Conservation (phyloP, 2,888 invertebrate genomes). For the Opisthograptis luteolata region DNA sequence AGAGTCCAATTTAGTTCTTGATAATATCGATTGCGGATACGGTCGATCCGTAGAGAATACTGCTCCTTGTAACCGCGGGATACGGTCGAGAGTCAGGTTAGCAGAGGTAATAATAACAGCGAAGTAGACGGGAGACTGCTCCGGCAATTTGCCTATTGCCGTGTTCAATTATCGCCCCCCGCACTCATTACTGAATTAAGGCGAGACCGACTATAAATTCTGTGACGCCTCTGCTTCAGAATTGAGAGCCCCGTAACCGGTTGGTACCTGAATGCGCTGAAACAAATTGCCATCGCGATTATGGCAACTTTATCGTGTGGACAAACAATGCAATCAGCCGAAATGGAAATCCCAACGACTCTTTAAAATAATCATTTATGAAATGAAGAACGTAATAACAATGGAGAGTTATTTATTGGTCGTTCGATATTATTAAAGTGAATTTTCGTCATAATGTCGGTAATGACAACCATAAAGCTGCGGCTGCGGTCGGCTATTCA, state of each 20-base stretch:
- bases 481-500: conserved; percentile 45
- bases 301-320: background rate
- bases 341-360: conserved; percentile 1
- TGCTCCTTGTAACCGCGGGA: conserved; percentile 43
- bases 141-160: conserved; percentile 82
- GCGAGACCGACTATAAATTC: conserved; percentile 74
- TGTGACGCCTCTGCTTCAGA: conserved; percentile 73
- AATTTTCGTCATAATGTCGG: conserved; percentile 41
- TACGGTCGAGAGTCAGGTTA: conserved; percentile 50
- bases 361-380: conserved; percentile 14
- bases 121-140: conserved; percentile 61
- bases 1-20: conserved; percentile 65
- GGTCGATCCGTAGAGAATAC: conserved; percentile 41
- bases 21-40: conserved; percentile 50
- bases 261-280: conserved; percentile 53
- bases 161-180: conserved; percentile 83
- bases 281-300: conserved; percentile 30
- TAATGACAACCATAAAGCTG: conserved; percentile 59
- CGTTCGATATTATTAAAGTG: conserved; percentile 41
- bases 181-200: conserved; percentile 82
- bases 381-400: conserved; percentile 28
- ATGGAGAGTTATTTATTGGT: conserved; percentile 40
- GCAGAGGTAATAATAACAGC: conserved; percentile 42
- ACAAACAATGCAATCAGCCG: conserved; percentile 5
- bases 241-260: conserved; percentile 62